These are phyloP conservation scores for Phytoseiulus persimilis DNA, from an alignment of 2,888 invertebrate species.

Conservation along the genomic window DNA sequence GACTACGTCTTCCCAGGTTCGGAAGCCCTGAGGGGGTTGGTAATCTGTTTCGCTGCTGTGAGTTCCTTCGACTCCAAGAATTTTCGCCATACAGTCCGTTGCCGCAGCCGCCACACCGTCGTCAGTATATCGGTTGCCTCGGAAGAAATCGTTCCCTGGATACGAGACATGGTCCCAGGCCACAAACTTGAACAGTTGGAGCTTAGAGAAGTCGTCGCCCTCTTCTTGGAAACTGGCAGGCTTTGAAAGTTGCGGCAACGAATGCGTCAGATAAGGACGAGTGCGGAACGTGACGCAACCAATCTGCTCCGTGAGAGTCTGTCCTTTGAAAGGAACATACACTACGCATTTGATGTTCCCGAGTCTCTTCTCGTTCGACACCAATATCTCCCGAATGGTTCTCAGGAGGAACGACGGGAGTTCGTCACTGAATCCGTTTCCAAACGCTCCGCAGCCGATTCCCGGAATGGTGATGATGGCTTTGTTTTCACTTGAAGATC, in stretches of 20 bases:
- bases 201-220: slow-evolving; percentile 6
- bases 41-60: not conserved
- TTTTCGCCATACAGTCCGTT: not conserved
- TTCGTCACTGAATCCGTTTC: not conserved
- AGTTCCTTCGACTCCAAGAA: slow-evolving; percentile 9
- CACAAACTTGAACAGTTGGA: not conserved
- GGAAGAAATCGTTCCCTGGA: slow-evolving; percentile 19
- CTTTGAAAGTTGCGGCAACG: slow-evolving; percentile 1
- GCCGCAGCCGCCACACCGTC: slow-evolving; percentile 21
- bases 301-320: not conserved
- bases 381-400: not conserved
- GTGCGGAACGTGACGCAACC: not conserved
- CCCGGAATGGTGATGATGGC: slow-evolving; percentile 15
- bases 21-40: slow-evolving; percentile 10
- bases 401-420: not conserved
- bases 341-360: not conserved
- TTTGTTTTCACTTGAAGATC: not conserved
- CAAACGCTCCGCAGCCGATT: slow-evolving; percentile 16
- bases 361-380: not conserved
- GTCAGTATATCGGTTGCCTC: slow-evolving; percentile 8
- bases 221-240: slow-evolving; percentile 8
- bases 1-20: slow-evolving; percentile 6
- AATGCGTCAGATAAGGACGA: not conserved
- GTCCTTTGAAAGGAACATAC: not conserved
- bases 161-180: slow-evolving; percentile 22